Evolutionary conservation across 2,113 vertebrate species (phyloP).

Genomic region (Gambusia holbrooki): DNA sequence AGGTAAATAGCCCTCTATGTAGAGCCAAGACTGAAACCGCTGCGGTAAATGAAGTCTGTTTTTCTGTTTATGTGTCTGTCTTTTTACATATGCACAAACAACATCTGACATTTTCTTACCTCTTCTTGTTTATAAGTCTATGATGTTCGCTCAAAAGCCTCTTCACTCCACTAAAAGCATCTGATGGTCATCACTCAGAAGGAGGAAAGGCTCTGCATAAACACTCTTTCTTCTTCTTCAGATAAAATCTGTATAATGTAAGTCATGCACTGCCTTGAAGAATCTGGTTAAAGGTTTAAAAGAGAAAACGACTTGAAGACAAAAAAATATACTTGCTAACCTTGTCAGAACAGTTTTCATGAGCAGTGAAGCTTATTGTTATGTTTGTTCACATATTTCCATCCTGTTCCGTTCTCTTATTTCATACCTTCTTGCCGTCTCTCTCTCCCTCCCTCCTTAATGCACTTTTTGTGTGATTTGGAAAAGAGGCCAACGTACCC

Average conservation of each 20-base stretch:
- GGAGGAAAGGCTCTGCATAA: slow-evolving; percentile 9
- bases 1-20: slow-evolving; percentile 50
- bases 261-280: not conserved
- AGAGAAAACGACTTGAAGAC: not conserved
- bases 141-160: not conserved
- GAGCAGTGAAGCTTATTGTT: not conserved
- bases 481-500: slow-evolving; percentile 37
- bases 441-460: slow-evolving; percentile 23
- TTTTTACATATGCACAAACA: slow-evolving; percentile 28
- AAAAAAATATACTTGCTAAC: not conserved
- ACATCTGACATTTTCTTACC: slow-evolving; percentile 7
- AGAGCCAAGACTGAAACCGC: slow-evolving; percentile 10
- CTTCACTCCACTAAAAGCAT: slow-evolving; percentile 10
- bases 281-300: not conserved
- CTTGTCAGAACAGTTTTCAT: not conserved
- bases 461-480: slow-evolving; percentile 56
- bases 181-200: slow-evolving; percentile 22
- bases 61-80: slow-evolving; percentile 22
- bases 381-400: not conserved
- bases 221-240: not conserved
- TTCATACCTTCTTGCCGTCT: slow-evolving; percentile 18
- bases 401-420: not conserved
- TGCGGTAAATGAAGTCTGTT: slow-evolving; percentile 29
- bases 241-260: slow-evolving; percentile 4
- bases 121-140: slow-evolving; percentile 15